Evolutionary conservation across 1,140 invertebrate species (phyloP).

Genomic region (Aphidius gifuensis): DNA sequence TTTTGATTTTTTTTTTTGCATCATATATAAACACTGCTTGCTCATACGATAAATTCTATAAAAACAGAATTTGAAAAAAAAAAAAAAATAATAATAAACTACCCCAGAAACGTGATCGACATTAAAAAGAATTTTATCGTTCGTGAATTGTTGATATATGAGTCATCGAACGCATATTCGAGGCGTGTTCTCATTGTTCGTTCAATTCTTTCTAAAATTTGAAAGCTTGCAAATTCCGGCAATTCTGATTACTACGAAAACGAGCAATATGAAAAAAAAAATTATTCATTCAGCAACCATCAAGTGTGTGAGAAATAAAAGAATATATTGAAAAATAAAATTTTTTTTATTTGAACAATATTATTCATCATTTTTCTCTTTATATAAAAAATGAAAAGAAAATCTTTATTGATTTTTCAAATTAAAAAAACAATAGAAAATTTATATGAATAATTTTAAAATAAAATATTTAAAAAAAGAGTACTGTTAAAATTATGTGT

Average conservation of each 20-base stretch:
- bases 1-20: no score
- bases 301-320: neutral
- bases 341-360: neutral
- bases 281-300: neutral
- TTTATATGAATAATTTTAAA: no score
- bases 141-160: conserved; percentile 7
- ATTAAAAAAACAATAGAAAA: no score
- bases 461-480: no score
- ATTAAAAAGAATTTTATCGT: conserved; percentile 16
- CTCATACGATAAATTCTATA: no score
- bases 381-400: no score
- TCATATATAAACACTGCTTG: no score
- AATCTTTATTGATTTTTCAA: no score
- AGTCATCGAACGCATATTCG: conserved; percentile 3
- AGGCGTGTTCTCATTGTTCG: conserved; percentile 12
- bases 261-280: neutral
- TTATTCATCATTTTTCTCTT: neutral
- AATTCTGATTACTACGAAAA: neutral
- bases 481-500: no score
- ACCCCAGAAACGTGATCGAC: conserved; percentile 6
- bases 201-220: neutral
- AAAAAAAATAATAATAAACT: neutral
- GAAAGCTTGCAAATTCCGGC: neutral
- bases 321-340: neutral
- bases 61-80: no score